Evolutionary conservation across 1,140 invertebrate genomes (phyloP).

Genomic region (Akabosia matsudoensis): DNA sequence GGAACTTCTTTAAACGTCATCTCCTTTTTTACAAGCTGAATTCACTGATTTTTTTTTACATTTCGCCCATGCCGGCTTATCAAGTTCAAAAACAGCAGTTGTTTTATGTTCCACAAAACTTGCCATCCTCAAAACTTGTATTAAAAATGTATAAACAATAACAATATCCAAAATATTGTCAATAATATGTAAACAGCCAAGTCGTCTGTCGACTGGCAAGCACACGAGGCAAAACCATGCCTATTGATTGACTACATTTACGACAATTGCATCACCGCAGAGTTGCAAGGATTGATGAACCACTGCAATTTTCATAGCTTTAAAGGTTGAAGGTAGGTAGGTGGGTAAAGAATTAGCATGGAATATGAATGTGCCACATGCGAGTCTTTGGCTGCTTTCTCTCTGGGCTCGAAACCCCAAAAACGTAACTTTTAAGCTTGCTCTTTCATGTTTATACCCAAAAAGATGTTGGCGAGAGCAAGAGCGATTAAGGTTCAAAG

Average conservation of each 20-base stretch:
- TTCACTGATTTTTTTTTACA: neutral
- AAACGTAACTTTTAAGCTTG: neutral
- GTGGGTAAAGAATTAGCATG: no score
- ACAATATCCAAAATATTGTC: no score
- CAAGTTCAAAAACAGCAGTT: no score
- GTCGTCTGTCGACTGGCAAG: neutral
- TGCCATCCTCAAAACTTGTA: no score
- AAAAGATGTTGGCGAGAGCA: neutral
- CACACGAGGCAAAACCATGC: neutral
- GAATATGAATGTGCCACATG: neutral
- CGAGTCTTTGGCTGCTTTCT: neutral
- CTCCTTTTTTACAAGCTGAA: neutral
- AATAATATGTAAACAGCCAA: no score
- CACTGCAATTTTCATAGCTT: neutral
- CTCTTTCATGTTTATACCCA: constrained; percentile 11
- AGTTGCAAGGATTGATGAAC: neutral
- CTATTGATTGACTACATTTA: neutral
- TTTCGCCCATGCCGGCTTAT: neutral
- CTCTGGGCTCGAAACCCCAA: neutral
- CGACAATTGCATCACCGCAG: neutral
- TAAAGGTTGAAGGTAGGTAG: neutral
- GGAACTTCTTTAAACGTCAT: neutral
- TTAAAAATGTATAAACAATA: no score
- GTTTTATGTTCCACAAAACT: no score
- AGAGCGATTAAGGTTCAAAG: constrained; percentile 8